Percentiles rank a stretch among this genome's conserved stretches.
phyloP scores from a whole-genome alignment of 1,140 invertebrate species.

The Linepithema humile region DNA sequence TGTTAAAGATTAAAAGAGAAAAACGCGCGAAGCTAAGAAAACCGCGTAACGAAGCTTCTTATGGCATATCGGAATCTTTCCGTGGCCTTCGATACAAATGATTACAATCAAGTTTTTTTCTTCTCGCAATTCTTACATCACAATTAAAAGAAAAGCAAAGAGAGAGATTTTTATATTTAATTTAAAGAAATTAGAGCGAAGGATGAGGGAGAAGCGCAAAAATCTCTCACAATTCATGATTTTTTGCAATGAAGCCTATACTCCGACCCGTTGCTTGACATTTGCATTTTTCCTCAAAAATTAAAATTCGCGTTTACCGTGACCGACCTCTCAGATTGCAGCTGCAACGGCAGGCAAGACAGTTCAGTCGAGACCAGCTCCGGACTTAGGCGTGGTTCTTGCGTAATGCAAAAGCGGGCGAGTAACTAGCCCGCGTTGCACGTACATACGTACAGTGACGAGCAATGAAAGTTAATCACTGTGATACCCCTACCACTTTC shows the following conservation, averaged over 20 bases:
- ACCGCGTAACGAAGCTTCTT: conserved; percentile 45
- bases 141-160: conserved; percentile 5
- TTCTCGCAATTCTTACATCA: neutral
- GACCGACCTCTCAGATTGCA: neutral
- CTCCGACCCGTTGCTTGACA: no score
- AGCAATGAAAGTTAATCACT: no score
- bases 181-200: conserved; percentile 33
- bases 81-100: conserved; percentile 31
- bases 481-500: no score
- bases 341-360: conserved; percentile 66
- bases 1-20: conserved; percentile 25
- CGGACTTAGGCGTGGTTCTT: conserved; percentile 83
- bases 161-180: no score
- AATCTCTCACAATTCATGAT: neutral
- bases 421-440: conserved; percentile 74
- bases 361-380: conserved; percentile 62
- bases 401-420: conserved; percentile 81
- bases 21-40: conserved; percentile 33
- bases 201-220: neutral
- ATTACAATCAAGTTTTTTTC: conserved; percentile 38
- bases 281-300: conserved; percentile 34
- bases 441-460: conserved; percentile 3
- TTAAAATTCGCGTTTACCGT: neutral
- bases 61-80: conserved; percentile 30
- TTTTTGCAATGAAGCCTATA: conserved; percentile 34